A percentile compares a stretch with the other conserved stretches of the same genome.
Conservation (phyloP, 2,888 invertebrate genomes). For the Parthenolecanium corni region DNA sequence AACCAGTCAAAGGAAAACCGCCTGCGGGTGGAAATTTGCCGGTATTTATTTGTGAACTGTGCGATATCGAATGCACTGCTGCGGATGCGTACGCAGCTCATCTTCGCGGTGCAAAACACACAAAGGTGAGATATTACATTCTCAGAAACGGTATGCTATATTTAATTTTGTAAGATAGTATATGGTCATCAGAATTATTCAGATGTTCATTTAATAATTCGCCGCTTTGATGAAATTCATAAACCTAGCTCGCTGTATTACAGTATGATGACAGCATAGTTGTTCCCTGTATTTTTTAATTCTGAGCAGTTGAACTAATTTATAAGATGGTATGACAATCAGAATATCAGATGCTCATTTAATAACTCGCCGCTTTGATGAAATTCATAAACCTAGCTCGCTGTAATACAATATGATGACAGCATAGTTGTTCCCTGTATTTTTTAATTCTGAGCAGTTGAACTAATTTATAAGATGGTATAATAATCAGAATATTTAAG, state of each 20-base stretch:
- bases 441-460: background rate
- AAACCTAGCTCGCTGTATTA: constrained; percentile 17
- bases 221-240: constrained; percentile 14
- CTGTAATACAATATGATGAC: constrained; percentile 8
- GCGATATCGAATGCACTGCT: constrained; percentile 97
- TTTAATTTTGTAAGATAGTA: background rate
- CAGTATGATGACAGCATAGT: background rate
- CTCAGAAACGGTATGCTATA: background rate
- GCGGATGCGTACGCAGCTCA: constrained; percentile 97
- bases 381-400: constrained; percentile 19
- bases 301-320: constrained; percentile 9
- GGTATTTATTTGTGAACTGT: constrained; percentile 85
- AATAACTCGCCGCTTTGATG: constrained; percentile 3
- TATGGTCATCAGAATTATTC: too few species aligned
- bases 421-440: constrained; percentile 8
- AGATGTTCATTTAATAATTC: background rate
- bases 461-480: too few species aligned
- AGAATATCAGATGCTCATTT: background rate
- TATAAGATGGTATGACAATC: too few species aligned
- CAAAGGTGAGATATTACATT: constrained; percentile 54
- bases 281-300: constrained; percentile 9
- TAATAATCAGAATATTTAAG: too few species aligned
- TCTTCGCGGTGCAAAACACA: constrained; percentile 94
- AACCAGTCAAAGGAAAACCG: constrained; percentile 50
- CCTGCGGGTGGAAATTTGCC: constrained; percentile 35